Evolutionary conservation across 2,888 invertebrate genomes (phyloP).

Genomic region (Meloe dianella): DNA sequence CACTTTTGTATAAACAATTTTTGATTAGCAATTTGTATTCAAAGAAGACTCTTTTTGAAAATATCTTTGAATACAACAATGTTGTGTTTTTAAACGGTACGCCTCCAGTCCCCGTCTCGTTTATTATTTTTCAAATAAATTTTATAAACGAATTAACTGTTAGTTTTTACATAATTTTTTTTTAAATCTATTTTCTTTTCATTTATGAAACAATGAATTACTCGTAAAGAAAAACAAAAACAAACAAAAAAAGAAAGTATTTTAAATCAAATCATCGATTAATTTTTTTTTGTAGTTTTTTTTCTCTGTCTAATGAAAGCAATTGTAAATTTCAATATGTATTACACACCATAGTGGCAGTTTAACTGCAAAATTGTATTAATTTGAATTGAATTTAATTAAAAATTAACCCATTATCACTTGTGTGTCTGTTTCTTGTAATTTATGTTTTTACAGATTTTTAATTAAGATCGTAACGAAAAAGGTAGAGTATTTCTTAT

Average conservation of each 20-base stretch:
- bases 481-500: not conserved
- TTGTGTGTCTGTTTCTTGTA: conserved; percentile 38
- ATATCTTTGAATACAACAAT: not conserved
- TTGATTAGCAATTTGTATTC: conserved; percentile 26
- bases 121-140: not conserved
- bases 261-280: not conserved
- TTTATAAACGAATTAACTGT: not conserved
- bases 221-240: no score
- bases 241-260: no score
- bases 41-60: conserved; percentile 21
- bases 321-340: conserved; percentile 5
- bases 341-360: conserved; percentile 29
- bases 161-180: not conserved
- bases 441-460: conserved; percentile 2
- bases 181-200: not conserved
- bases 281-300: not conserved
- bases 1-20: conserved; percentile 25
- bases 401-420: conserved; percentile 47
- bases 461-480: not conserved
- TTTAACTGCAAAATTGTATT: conserved; percentile 44
- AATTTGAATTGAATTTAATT: conserved; percentile 39
- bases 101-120: not conserved
- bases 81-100: not conserved
- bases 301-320: not conserved
- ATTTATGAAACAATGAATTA: no score